Conservation (phyloP, 2,113 vertebrate genomes). For the Arothron firmamentum region DNA sequence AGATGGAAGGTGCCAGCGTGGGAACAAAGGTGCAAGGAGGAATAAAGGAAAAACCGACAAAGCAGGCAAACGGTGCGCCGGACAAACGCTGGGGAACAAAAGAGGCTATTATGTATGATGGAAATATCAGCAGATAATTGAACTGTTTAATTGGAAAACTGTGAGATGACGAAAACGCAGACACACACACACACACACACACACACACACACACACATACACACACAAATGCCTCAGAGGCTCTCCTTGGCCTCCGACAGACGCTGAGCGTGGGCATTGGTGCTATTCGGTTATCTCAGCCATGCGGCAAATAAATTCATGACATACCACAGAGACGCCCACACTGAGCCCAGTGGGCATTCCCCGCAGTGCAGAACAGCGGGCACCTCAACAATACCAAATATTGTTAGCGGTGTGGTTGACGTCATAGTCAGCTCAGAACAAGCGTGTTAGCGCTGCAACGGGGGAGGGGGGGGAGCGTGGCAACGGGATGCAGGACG, state of each 20-base stretch:
- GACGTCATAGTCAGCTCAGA: background rate
- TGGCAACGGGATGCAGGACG: too few relatives aligned
- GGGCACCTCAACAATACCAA: conserved; percentile 28
- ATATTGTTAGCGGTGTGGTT: conserved; percentile 24
- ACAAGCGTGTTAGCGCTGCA: background rate
- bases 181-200: conserved; percentile 20
- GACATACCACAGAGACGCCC: conserved; percentile 58
- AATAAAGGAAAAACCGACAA: background rate
- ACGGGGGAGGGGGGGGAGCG: too few relatives aligned
- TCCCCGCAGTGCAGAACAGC: conserved; percentile 47
- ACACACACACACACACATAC: conserved; percentile 10
- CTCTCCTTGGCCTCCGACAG: conserved; percentile 45
- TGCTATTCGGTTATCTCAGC: conserved; percentile 54
- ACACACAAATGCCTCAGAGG: conserved; percentile 29
- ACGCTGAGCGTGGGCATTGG: conserved; percentile 46
- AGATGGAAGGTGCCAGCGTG: conserved; percentile 8
- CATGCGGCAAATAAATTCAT: conserved; percentile 61
- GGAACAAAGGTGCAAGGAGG: background rate
- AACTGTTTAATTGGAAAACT: conserved; percentile 23
- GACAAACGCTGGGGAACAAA: conserved; percentile 6
- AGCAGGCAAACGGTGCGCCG: background rate
- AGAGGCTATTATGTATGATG: conserved; percentile 13
- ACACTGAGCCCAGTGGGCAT: conserved; percentile 48
- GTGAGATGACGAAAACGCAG: conserved; percentile 26
- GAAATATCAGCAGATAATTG: conserved; percentile 1